phyloP scores from a whole-genome alignment of 23 tunicate genomes.

The Ciona savignyi region DNA sequence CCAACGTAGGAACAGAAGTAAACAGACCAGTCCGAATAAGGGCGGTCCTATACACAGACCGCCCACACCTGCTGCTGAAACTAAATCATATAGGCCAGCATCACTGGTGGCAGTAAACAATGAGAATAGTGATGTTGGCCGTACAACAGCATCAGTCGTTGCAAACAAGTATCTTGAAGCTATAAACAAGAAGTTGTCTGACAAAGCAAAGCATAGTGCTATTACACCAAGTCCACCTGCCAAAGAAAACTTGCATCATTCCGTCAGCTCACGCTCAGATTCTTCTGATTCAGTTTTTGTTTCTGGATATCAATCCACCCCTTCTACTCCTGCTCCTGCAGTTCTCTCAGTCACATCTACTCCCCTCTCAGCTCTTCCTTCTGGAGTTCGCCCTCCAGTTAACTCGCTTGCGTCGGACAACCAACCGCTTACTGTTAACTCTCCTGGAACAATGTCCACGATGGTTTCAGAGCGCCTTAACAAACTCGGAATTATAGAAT shows the following conservation, averaged over 20 bases:
- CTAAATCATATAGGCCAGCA: slow-evolving; percentile 30
- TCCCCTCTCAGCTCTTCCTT: slow-evolving; percentile 11
- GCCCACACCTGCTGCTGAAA: slow-evolving; percentile 51
- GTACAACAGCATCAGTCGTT: slow-evolving; percentile 12
- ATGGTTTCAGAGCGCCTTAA: slow-evolving; percentile 18
- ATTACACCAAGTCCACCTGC: not conserved
- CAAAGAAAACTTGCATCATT: not conserved
- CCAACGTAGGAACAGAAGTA: slow-evolving; percentile 2
- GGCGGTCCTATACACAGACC: slow-evolving; percentile 35
- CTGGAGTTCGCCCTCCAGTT: slow-evolving; percentile 18
- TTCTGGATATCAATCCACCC: not conserved
- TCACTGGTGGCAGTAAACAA: slow-evolving; percentile 46
- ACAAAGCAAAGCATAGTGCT: not conserved
- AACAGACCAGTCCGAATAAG: slow-evolving; percentile 31
- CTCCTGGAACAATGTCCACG: slow-evolving; percentile 14
- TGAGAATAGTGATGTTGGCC: not conserved
- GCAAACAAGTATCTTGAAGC: slow-evolving; percentile 50
- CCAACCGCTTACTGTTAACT: not conserved
- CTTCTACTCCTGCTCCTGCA: slow-evolving; percentile 9
- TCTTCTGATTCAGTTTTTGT: slow-evolving; percentile 27
- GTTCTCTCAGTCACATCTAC: slow-evolving; percentile 14
- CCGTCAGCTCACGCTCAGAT: not conserved
- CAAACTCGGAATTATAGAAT: not conserved
- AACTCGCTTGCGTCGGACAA: slow-evolving; percentile 7
- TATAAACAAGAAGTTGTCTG: slow-evolving; percentile 2